These are phyloP conservation scores for Procavia capensis DNA, from an alignment of 2,113 vertebrate species.

Conservation along the genomic window DNA sequence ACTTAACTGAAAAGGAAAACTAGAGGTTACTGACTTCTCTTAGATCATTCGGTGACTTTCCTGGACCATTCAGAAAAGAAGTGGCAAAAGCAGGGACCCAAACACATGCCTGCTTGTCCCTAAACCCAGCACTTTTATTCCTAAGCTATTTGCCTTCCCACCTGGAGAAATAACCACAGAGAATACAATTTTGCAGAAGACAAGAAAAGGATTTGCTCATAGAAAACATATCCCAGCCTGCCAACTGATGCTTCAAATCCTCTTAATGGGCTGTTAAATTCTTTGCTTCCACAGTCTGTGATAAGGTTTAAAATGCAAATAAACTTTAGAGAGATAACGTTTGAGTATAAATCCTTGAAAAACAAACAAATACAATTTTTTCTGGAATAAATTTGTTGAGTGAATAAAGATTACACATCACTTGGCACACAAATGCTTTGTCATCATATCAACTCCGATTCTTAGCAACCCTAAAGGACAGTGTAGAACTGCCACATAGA, in stretches of 20 bases:
- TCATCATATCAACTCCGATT: no score
- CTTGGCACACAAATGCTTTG: background rate
- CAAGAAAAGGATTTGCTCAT: constrained; percentile 75
- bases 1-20: constrained; percentile 39
- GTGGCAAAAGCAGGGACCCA: background rate
- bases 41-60: constrained; percentile 3
- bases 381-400: constrained; percentile 69
- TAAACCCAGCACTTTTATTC: constrained; percentile 56
- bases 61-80: constrained; percentile 15
- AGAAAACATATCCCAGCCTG: constrained; percentile 70
- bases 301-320: constrained; percentile 83
- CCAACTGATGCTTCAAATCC: constrained; percentile 81
- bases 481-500: no score
- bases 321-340: constrained; percentile 77
- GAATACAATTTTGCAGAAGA: constrained; percentile 73
- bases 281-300: constrained; percentile 75
- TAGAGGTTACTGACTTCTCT: background rate
- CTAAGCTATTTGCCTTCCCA: constrained; percentile 64
- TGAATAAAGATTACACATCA: constrained; percentile 51
- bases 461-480: no score
- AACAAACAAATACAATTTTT: constrained; percentile 60
- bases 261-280: constrained; percentile 80
- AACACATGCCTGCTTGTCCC: background rate
- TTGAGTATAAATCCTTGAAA: constrained; percentile 62
- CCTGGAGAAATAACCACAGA: constrained; percentile 67